Base-by-base conservation (phyloP, 1,140 invertebrate genomes). In the Anoplophora glabripennis region DNA sequence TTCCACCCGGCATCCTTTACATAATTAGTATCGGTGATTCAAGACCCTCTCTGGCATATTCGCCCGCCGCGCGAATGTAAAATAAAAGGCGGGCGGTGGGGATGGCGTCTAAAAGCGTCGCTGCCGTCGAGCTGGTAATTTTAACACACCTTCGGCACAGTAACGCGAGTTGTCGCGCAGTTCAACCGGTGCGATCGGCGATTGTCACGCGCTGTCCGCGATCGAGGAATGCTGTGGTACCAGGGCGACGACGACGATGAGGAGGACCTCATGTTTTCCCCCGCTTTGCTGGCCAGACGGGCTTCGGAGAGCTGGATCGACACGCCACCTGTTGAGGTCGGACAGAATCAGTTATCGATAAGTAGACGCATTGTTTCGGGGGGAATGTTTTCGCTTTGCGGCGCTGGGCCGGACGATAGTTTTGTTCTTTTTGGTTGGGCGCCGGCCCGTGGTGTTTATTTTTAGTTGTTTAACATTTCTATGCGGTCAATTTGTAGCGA, bases 221-320 rank as follows among this genome's bases (percentile, higher is more conserved):
- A 5, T 53, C 18, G 33, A n/a, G 44, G 34, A 42, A 70, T 65
- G 63, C 53, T 87, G 77, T 90, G 88, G 87, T 86, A 85, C 75
- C 82, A 84, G 66, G 79, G 82, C 46, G 79, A 83, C 49, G 85
- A 86, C 57, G 84, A 85, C 48, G 86, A 87, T 65, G 90, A 92
- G 73, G 90, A 92, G 65, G 89, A 90, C 66, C 80, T 92, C 63
- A 82, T 90, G 80, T 92, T 87, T 78, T 92, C 89, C 63, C 90
- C 90, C 40, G 90, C 90, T 37, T 80, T 92, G 40, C 83, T 92
- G 80, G 89, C 90, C 40, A 79, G 90, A 40, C 79, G 90, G 49
- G 90, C 90, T 18, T 90, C 88, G 11, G 89, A 92, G 69, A 90
- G 89, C 70, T 92, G 90, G 90, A 92, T 92, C 53, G 86, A 88